Percentiles rank a stretch among this genome's conserved stretches.
These are phyloP conservation scores for Tamandua tetradactyla DNA, from an alignment of 2,797 vertebrate genomes.

Conservation along the genomic window DNA sequence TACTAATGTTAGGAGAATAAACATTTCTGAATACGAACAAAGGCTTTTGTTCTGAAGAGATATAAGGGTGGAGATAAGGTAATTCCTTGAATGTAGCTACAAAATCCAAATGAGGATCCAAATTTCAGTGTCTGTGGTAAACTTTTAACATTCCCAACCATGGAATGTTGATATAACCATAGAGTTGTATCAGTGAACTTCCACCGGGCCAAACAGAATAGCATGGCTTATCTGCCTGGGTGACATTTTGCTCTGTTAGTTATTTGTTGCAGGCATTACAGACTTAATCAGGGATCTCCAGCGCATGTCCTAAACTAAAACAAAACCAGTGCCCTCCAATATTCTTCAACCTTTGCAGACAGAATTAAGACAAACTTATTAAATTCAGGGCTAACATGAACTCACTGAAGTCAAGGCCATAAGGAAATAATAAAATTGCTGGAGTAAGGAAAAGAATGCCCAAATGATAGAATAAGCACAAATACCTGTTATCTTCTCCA, in stretches of 20 bases:
- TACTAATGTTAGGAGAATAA: slow-evolving; percentile 30
- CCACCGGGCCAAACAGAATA: not conserved
- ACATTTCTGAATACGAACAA: slow-evolving; percentile 44
- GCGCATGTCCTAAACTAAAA: not conserved
- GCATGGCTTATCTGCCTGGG: too few species aligned
- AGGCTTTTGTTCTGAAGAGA: not conserved
- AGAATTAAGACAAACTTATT: not conserved
- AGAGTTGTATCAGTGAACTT: not conserved
- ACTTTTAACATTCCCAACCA: not conserved
- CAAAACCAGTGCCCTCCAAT: not conserved
- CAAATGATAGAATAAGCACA: accelerated
- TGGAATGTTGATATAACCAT: too few species aligned
- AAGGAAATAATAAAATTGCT: not conserved
- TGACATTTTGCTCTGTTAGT: not conserved
- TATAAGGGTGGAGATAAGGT: not conserved
- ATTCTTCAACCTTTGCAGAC: not conserved
- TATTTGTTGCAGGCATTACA: too few species aligned
- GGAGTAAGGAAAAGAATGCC: not conserved
- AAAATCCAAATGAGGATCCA: not conserved
- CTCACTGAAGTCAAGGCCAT: not conserved
- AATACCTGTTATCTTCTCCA: not conserved
- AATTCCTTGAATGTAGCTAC: not conserved
- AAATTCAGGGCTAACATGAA: not conserved
- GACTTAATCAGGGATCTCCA: too few species aligned
- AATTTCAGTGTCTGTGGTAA: not conserved